These are phyloP conservation scores for Lepidurus couesii DNA, from an alignment of 1,140 invertebrate species.

Conservation along the genomic window DNA sequence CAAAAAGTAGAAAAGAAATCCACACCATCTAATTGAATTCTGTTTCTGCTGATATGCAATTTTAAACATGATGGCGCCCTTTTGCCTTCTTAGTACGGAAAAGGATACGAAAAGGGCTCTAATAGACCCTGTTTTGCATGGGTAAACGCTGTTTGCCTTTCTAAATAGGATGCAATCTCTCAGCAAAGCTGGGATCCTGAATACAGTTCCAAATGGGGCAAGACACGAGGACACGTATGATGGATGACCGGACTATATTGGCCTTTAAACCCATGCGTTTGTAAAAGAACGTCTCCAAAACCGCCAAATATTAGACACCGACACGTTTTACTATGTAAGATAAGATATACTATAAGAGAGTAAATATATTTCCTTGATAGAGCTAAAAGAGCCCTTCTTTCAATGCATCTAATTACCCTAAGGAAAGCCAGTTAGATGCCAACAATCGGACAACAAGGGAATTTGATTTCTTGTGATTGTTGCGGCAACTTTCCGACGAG, in stretches of 20 bases:
- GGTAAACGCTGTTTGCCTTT: neutral
- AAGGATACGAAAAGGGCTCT: too few relatives aligned
- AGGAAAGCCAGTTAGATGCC: neutral
- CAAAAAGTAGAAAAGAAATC: neutral
- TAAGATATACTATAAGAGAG: too few relatives aligned
- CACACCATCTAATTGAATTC: neutral
- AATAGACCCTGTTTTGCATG: neutral
- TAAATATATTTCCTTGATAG: neutral
- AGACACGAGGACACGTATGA: constrained; percentile 4
- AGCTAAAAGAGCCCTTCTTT: neutral
- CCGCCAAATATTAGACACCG: neutral
- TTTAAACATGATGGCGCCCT: too few relatives aligned
- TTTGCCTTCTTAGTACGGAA: too few relatives aligned
- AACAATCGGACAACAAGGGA: neutral
- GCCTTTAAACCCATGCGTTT: neutral
- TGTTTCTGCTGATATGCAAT: too few relatives aligned
- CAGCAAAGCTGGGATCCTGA: constrained; percentile 13
- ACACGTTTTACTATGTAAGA: neutral
- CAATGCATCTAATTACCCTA: constrained; percentile 5
- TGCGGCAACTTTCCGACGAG: neutral
- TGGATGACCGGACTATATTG: neutral
- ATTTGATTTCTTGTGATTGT: neutral
- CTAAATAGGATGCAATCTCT: neutral
- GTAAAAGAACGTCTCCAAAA: neutral
- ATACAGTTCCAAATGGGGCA: neutral